Percentiles rank a stretch among this genome's conserved stretches.
Conservation (phyloP, 2,888 invertebrate species). For the Cryptus viduatorius region DNA sequence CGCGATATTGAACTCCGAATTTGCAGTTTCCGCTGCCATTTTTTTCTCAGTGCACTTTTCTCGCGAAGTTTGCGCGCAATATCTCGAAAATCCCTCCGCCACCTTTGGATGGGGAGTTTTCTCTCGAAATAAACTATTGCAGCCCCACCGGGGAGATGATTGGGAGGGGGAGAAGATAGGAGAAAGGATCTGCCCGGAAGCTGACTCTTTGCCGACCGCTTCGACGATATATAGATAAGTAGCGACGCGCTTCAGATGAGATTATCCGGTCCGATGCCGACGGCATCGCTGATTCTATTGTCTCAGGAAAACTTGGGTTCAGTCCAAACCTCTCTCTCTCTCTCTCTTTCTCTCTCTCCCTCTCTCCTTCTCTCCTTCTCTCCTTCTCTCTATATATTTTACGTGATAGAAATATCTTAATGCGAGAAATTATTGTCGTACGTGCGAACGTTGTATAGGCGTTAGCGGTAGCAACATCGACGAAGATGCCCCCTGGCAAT, state of each 20-base stretch:
- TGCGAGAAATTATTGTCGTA: constrained; percentile 70
- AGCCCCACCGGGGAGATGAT: background rate
- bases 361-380: too few species aligned
- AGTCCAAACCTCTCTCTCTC: constrained; percentile 45
- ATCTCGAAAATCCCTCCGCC: too few species aligned
- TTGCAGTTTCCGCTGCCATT: background rate
- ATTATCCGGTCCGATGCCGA: constrained; percentile 70
- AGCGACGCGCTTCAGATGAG: constrained; percentile 67
- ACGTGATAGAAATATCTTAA: constrained; percentile 74
- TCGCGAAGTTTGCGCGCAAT: background rate
- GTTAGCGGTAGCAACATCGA: constrained; percentile 5
- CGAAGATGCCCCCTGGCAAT: constrained; percentile 58
- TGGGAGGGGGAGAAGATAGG: background rate
- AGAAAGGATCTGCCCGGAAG: constrained; percentile 45
- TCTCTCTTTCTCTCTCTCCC: too few species aligned
- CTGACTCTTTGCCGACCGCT: constrained; percentile 31
- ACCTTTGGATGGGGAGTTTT: constrained; percentile 2
- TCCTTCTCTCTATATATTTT: constrained; percentile 63
- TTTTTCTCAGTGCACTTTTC: background rate
- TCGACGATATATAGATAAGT: constrained; percentile 43
- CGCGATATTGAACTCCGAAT: background rate
- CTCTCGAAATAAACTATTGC: constrained; percentile 7
- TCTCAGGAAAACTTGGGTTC: constrained; percentile 64
- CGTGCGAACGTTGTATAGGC: constrained; percentile 54
- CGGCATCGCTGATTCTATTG: constrained; percentile 71